Evolutionary conservation across 2,797 vertebrate genomes (phyloP).

Genomic region (Myotis vivesi): DNA sequence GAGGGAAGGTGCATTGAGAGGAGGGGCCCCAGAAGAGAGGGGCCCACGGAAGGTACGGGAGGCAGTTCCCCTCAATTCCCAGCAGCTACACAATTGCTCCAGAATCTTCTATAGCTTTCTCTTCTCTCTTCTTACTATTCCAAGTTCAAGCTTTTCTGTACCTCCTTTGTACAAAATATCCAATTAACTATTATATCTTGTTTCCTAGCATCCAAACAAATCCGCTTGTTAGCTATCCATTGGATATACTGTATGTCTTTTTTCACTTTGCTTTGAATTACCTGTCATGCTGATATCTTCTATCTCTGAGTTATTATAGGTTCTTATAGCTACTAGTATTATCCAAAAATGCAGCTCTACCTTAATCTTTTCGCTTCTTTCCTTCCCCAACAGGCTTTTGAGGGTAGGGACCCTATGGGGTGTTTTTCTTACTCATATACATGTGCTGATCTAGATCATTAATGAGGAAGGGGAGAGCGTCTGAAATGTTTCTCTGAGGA

Average conservation of each 20-base stretch:
- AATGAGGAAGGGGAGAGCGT: neutral
- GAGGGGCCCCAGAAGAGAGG: neutral
- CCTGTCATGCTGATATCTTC: neutral
- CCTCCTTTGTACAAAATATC: neutral
- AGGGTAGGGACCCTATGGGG: neutral
- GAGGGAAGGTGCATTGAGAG: neutral
- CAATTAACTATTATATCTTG: neutral
- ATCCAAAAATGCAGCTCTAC: neutral
- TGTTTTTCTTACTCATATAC: neutral
- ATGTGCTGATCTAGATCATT: neutral
- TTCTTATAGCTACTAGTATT: neutral
- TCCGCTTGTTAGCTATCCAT: neutral
- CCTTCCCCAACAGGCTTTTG: neutral
- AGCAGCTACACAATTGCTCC: neutral
- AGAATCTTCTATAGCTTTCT: neutral
- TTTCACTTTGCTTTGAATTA: neutral
- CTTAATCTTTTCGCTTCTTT: neutral
- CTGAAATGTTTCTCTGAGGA: neutral
- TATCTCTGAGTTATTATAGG: neutral
- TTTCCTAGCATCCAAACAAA: neutral
- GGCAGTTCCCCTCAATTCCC: neutral
- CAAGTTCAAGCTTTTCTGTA: neutral
- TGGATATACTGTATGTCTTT: neutral
- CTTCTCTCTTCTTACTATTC: neutral
- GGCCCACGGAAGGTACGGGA: neutral